These are phyloP conservation scores for Amphiprion ocellaris DNA, from an alignment of 2,113 vertebrate genomes.

Conservation along the genomic window DNA sequence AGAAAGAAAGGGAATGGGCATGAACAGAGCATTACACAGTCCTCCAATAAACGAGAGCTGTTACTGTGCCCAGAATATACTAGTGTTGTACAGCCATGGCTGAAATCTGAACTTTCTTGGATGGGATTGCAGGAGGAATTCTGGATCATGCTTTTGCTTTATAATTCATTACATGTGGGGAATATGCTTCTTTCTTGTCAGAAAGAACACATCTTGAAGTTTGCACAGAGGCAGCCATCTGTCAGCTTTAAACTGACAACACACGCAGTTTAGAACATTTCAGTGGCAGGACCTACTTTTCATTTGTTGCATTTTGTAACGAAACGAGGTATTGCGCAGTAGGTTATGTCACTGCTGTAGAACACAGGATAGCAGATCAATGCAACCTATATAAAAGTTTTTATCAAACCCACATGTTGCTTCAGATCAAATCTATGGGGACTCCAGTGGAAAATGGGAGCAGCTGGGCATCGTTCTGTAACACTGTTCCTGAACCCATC, in stretches of 20 bases:
- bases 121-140: conserved; percentile 41
- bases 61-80: conserved; percentile 39
- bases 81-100: conserved; percentile 5
- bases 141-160: conserved; percentile 19
- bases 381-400: conserved; percentile 28
- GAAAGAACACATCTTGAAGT: conserved; percentile 5
- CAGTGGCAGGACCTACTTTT: background rate
- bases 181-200: conserved; percentile 9
- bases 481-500: conserved; percentile 58
- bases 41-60: conserved; percentile 27
- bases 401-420: conserved; percentile 49
- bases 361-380: conserved; percentile 30
- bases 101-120: conserved; percentile 36
- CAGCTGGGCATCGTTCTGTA: conserved; percentile 73
- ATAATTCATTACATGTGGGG: conserved; percentile 3
- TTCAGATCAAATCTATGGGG: conserved; percentile 23
- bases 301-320: conserved; percentile 1
- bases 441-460: conserved; percentile 50
- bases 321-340: conserved; percentile 3
- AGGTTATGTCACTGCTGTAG: conserved; percentile 13
- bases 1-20: conserved; percentile 38
- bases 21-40: conserved; percentile 42
- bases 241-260: conserved; percentile 5
- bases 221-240: background rate
- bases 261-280: background rate